Percentiles rank a stretch among this genome's conserved stretches.
Evolutionary conservation across 2,113 vertebrate genomes (phyloP).

Genomic region (Spilogale gracilis): DNA sequence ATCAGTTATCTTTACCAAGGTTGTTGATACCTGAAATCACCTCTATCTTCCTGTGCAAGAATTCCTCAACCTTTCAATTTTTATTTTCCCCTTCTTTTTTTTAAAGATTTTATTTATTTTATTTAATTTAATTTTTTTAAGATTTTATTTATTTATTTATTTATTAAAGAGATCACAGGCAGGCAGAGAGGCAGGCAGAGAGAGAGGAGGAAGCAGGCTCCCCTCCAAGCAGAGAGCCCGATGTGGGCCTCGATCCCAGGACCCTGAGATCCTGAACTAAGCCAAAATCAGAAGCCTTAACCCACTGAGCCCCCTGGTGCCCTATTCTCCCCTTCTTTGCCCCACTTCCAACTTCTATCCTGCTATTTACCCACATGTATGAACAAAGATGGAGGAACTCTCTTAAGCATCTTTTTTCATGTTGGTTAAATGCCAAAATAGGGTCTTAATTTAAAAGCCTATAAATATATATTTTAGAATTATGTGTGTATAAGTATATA

Average conservation of each 20-base stretch:
- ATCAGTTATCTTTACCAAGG: neutral
- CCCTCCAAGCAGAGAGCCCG: too few species aligned
- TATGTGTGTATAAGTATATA: neutral
- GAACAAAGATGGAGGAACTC: neutral
- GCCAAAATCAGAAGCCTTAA: too few species aligned
- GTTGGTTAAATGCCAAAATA: constrained; percentile 47
- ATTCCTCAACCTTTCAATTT: neutral
- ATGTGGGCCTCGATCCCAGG: too few species aligned
- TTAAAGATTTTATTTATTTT: too few species aligned
- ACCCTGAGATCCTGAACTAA: too few species aligned
- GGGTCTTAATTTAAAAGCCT: constrained; percentile 71
- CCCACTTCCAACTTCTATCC: neutral
- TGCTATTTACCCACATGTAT: neutral
- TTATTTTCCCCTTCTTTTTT: neutral
- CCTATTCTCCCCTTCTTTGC: neutral
- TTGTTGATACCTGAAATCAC: neutral
- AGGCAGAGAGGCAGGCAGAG: too few species aligned
- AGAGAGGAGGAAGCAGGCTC: too few species aligned
- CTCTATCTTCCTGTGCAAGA: neutral
- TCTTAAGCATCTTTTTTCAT: neutral
- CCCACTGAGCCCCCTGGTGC: too few species aligned
- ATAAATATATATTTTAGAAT: neutral
- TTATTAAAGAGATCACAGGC: too few species aligned
- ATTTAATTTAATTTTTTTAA: too few species aligned
- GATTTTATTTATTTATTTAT: too few species aligned